These are phyloP conservation scores for Ctena decussata DNA, from an alignment of 2,888 invertebrate species.

Conservation along the genomic window DNA sequence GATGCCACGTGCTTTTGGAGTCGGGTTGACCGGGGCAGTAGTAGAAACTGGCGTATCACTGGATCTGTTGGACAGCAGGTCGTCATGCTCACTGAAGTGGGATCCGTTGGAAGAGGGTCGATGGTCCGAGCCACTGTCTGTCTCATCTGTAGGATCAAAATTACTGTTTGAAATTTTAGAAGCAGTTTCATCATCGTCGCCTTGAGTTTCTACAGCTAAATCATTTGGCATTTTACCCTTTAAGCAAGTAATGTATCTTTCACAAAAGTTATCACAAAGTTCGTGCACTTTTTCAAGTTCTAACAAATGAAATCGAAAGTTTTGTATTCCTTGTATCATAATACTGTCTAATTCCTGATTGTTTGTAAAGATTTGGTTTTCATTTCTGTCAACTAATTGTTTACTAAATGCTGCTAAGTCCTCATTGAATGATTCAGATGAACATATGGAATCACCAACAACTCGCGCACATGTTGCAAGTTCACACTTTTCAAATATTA, in stretches of 20 bases:
- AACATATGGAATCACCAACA: constrained; percentile 63
- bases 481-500: constrained; percentile 68
- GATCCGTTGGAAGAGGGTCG: constrained; percentile 61
- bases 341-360: constrained; percentile 66
- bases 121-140: constrained; percentile 66
- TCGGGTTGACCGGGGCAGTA: neutral
- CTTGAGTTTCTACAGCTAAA: constrained; percentile 60
- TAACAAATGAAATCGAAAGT: constrained; percentile 66
- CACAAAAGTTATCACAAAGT: constrained; percentile 71
- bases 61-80: constrained; percentile 12
- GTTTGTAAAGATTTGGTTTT: constrained; percentile 61
- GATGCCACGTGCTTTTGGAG: constrained; percentile 33
- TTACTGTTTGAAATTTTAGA: constrained; percentile 66
- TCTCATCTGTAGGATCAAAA: constrained; percentile 71
- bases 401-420: constrained; percentile 62
- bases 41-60: constrained; percentile 30
- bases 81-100: constrained; percentile 53
- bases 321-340: constrained; percentile 67
- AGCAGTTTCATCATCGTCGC: constrained; percentile 57
- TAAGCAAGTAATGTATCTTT: constrained; percentile 67
- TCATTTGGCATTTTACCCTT: constrained; percentile 71
- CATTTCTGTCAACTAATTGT: constrained; percentile 53
- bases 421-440: constrained; percentile 65
- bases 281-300: constrained; percentile 71
- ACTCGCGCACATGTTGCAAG: constrained; percentile 65